phyloP scores from a whole-genome alignment of 2,888 invertebrate species.

The Epistrophella euchroma region DNA sequence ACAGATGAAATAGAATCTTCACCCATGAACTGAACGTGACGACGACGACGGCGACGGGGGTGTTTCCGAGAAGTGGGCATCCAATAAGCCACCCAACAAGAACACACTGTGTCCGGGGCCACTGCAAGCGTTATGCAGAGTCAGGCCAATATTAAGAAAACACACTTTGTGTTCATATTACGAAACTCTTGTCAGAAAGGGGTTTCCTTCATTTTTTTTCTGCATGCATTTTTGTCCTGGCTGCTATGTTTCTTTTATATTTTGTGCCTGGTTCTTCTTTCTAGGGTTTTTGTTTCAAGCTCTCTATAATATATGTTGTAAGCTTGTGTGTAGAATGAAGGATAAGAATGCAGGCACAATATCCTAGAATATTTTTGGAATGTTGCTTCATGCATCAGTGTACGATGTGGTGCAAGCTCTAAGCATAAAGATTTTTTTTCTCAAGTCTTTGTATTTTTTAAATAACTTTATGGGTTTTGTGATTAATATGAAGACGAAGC shows the following conservation, averaged over 20 bases:
- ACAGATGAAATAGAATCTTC: conserved; percentile 52
- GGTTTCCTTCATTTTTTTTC: conserved; percentile 28
- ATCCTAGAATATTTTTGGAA: conserved; percentile 67
- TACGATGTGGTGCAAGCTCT: conserved; percentile 30
- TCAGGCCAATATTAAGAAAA: conserved; percentile 75
- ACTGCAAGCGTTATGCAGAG: conserved; percentile 71
- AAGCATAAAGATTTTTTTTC: conserved; percentile 8
- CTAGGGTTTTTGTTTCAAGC: conserved; percentile 63
- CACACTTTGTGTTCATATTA: conserved; percentile 75
- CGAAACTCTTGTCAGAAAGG: conserved; percentile 65
- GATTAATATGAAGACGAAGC: conserved; percentile 68
- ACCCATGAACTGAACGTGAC: conserved; percentile 38
- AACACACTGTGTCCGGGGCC: conserved; percentile 50
- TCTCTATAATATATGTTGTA: conserved; percentile 24
- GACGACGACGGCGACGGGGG: neutral
- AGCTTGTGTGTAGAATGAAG: conserved; percentile 33
- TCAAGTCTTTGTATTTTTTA: conserved; percentile 31
- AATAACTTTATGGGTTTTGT: conserved; percentile 71
- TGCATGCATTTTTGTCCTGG: neutral
- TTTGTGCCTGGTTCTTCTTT: conserved; percentile 16
- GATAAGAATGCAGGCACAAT: conserved; percentile 73
- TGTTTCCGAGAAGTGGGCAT: conserved; percentile 27
- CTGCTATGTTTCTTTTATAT: conserved; percentile 15
- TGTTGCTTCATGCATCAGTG: conserved; percentile 60
- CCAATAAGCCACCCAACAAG: conserved; percentile 48